A percentile compares a stretch with the other conserved stretches of the same genome.
phyloP scores from a whole-genome alignment of 1,140 invertebrate genomes.

The Elysia chlorotica region DNA sequence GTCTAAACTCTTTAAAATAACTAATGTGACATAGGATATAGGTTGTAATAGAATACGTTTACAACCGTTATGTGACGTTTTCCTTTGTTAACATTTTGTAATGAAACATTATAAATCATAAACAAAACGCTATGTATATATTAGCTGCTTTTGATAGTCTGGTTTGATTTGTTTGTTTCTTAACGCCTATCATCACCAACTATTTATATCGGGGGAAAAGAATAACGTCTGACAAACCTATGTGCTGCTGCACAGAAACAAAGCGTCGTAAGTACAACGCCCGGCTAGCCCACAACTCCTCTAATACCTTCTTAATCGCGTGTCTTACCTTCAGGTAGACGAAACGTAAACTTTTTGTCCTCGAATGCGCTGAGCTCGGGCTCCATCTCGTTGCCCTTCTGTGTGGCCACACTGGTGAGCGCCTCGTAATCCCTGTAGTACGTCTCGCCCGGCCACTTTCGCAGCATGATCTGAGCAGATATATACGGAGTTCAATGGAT shows the following conservation, averaged over 20 bases:
- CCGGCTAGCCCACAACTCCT: not conserved
- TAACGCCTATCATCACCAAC: not conserved
- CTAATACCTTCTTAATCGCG: no score
- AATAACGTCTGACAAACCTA: no score
- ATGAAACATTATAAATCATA: no score
- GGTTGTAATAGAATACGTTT: no score
- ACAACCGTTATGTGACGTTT: no score
- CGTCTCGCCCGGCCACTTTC: conserved; percentile 19
- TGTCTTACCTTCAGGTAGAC: conserved; percentile 41
- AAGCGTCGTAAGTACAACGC: not conserved
- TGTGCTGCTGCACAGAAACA: not conserved
- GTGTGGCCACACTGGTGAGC: conserved; percentile 37
- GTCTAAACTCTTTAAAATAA: no score
- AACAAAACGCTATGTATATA: no score
- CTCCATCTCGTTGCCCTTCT: conserved; percentile 23
- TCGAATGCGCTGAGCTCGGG: conserved; percentile 33
- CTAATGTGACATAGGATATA: no score
- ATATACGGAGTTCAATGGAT: not conserved
- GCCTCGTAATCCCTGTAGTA: conserved; percentile 32
- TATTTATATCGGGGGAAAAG: not conserved
- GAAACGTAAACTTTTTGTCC: conserved; percentile 41
- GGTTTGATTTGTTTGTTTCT: no score
- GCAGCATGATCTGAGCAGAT: conserved; percentile 14
- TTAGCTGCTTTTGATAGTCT: no score
- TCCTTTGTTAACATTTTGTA: no score